A percentile compares a stretch with the other conserved stretches of the same genome.
These are phyloP conservation scores for Megaceryle alcyon DNA, from an alignment of 2,797 vertebrate species.

Conservation along the genomic window DNA sequence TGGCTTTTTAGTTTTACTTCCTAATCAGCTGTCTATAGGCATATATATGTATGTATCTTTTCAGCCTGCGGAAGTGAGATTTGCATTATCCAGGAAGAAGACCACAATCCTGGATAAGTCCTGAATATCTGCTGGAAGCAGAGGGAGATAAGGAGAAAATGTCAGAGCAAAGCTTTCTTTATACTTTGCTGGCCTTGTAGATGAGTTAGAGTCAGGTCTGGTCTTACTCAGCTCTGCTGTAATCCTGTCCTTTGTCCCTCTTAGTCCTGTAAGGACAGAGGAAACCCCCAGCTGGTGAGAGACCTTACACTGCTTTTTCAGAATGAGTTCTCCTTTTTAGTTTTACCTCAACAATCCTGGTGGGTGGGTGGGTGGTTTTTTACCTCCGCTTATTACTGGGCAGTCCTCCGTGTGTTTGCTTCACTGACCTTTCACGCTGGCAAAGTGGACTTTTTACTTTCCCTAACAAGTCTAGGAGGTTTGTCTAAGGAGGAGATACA, in stretches of 20 bases:
- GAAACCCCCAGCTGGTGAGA: neutral
- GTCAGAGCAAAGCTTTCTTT: neutral
- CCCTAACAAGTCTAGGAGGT: neutral
- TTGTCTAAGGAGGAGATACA: neutral
- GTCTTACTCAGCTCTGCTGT: neutral
- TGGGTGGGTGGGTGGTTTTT: neutral
- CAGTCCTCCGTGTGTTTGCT: neutral
- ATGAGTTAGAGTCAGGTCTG: neutral
- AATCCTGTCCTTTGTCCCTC: neutral
- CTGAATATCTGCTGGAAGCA: neutral
- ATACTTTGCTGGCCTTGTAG: neutral
- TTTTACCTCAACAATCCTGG: neutral
- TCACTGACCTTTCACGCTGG: neutral
- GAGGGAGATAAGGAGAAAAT: neutral
- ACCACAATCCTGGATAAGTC: neutral
- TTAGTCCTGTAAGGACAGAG: neutral
- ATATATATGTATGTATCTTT: neutral
- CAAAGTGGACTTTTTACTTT: neutral
- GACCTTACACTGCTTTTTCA: neutral
- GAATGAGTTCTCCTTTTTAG: neutral
- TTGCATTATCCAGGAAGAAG: neutral
- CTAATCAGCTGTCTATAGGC: neutral
- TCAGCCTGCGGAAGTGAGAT: accelerated
- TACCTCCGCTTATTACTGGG: neutral
- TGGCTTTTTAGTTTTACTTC: neutral